Base-by-base conservation (phyloP, 1,140 invertebrate genomes). In the Cyphomyrmex costatus region DNA sequence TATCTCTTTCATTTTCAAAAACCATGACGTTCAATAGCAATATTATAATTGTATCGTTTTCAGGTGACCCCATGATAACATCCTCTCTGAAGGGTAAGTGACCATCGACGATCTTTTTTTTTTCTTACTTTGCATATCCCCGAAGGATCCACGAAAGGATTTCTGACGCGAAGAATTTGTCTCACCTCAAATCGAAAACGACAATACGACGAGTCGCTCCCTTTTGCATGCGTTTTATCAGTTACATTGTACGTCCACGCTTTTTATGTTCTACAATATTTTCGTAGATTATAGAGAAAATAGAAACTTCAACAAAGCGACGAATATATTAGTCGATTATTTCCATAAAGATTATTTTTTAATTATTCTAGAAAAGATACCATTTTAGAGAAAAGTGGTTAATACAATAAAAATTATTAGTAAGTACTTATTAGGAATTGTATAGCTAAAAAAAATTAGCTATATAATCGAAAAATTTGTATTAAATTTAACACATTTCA, bases 1-100 rank as follows among this genome's bases (percentile, higher is more conserved):
- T 79, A 12, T 89, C 61, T 86, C 27, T 83, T 60, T 89, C 14
- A 89, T 70, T 86, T 78, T 79, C 78, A 82, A 58, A 82, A 58
- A 42, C 77, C 77, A 87, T 86, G 73, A 92, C 85, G 88, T 91
- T 92, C 89, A 92, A 87, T 36, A 78, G 86, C 78, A 93, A 91
- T 93, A 94, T 91, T 95, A 90, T 93, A 94, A 87, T 94, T 94
- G 74, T 95, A 92, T 94, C 91, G 89, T 95, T 95, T 95, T 94
- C 94, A 95, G 95, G 95, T 95, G 95, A 95, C 78, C 95, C 95
- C 91, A 95, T 95, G 95, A 95, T 95, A 95, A 95, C 95, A 94
- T 95, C 95, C 92, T 95, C 95, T 91, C 93, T 95, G 82, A 95
- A 95, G 94, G 94, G 95, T 95, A 95, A 95, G 95, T 95, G 91